A percentile compares a stretch with the other conserved stretches of the same genome.
phyloP scores from a whole-genome alignment of 2,113 vertebrate species.

The Eretmochelys imbricata region DNA sequence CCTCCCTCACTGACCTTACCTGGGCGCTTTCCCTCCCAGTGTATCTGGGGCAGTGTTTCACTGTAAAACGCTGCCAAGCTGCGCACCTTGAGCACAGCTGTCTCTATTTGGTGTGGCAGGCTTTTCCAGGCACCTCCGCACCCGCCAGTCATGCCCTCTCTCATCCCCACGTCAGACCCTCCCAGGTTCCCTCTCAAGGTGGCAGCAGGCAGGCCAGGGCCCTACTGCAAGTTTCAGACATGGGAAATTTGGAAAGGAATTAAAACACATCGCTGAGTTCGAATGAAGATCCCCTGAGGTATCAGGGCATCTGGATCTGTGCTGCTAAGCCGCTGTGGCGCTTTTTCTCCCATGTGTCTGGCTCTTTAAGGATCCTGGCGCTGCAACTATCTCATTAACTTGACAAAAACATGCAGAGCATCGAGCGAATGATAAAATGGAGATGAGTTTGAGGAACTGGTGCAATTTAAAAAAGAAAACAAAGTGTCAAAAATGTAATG shows the following conservation, averaged over 20 bases:
- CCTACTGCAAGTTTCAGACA: background rate
- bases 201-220: background rate
- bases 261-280: background rate
- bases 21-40: background rate
- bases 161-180: background rate
- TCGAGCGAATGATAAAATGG: slow-evolving; percentile 37
- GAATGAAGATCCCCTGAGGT: background rate
- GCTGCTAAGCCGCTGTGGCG: rapidly evolving
- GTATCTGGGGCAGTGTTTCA: background rate
- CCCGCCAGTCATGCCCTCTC: background rate
- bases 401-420: background rate
- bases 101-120: background rate
- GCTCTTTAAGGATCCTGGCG: background rate
- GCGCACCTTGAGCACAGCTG: background rate
- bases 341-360: background rate
- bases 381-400: background rate
- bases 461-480: slow-evolving; percentile 32
- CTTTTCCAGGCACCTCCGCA: background rate
- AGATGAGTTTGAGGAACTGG: slow-evolving; percentile 50
- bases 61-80: background rate
- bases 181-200: too few species aligned
- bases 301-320: background rate
- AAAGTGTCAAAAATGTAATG: slow-evolving; percentile 47
- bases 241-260: background rate
- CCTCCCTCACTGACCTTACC: background rate